Percentiles rank a stretch among this genome's conserved stretches.
These are phyloP conservation scores for Apodemus agrarius DNA, from an alignment of 2,797 vertebrate species.

Conservation along the genomic window DNA sequence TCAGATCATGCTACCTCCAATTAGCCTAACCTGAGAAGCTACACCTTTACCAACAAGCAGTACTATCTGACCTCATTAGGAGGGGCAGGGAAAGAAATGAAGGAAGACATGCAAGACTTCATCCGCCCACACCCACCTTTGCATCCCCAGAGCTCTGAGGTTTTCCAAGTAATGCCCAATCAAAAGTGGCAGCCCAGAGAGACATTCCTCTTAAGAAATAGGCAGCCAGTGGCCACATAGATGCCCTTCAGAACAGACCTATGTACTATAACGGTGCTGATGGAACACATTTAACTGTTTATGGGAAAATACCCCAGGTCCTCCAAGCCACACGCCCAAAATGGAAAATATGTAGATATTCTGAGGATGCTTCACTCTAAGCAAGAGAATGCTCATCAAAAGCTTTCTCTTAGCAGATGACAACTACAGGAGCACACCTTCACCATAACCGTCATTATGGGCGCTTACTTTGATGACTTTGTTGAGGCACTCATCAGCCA, in stretches of 20 bases:
- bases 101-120: background rate
- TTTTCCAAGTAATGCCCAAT: background rate
- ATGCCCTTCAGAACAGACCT: background rate
- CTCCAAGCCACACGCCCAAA: background rate
- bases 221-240: background rate
- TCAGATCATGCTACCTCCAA: background rate
- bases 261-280: fast-evolving
- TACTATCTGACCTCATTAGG: background rate
- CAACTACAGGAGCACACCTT: fast-evolving
- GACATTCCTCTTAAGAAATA: background rate
- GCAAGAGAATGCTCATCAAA: fast-evolving
- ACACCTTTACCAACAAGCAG: background rate
- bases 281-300: background rate
- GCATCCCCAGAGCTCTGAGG: background rate
- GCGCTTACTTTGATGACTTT: slow-evolving; percentile 98
- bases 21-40: background rate
- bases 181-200: background rate
- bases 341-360: background rate
- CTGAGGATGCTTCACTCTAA: background rate
- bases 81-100: background rate
- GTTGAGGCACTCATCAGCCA: slow-evolving; percentile 99
- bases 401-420: background rate
- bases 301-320: background rate
- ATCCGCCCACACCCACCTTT: fast-evolving
- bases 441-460: background rate